Conservation (phyloP, 2,113 vertebrate genomes). For the Vanacampus margaritifer region DNA sequence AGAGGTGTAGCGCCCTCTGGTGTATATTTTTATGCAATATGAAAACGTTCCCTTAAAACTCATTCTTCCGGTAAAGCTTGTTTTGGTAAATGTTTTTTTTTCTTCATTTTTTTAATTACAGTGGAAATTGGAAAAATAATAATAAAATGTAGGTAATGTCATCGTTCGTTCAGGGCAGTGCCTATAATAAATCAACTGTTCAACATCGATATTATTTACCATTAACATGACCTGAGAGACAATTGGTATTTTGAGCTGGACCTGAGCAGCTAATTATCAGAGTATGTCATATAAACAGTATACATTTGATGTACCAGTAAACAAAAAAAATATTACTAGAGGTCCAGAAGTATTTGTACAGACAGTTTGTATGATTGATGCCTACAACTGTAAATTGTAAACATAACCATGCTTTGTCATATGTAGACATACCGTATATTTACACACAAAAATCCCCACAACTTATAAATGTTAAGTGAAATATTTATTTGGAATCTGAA, state of each 20-base stretch:
- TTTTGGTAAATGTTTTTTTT: neutral
- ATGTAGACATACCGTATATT: neutral
- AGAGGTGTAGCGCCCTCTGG: conserved; percentile 19
- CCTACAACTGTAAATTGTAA: neutral
- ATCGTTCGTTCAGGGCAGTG: neutral
- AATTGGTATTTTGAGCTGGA: neutral
- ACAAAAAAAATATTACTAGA: neutral
- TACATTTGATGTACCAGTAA: neutral
- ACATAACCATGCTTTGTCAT: neutral
- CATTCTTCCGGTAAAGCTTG: neutral
- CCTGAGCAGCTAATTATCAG: neutral
- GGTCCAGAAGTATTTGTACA: neutral
- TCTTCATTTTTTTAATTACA: neutral
- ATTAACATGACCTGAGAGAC: neutral
- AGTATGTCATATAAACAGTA: neutral
- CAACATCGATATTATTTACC: neutral
- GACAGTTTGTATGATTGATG: neutral
- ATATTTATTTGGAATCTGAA: neutral
- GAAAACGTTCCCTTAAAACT: neutral
- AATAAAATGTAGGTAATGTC: neutral
- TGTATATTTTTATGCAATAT: conserved; percentile 5
- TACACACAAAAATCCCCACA: neutral
- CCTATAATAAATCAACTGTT: neutral
- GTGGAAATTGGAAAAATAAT: neutral
- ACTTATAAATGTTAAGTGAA: neutral